These are phyloP conservation scores for Fundulus diaphanus DNA, from an alignment of 2,797 vertebrate genomes.

Conservation along the genomic window DNA sequence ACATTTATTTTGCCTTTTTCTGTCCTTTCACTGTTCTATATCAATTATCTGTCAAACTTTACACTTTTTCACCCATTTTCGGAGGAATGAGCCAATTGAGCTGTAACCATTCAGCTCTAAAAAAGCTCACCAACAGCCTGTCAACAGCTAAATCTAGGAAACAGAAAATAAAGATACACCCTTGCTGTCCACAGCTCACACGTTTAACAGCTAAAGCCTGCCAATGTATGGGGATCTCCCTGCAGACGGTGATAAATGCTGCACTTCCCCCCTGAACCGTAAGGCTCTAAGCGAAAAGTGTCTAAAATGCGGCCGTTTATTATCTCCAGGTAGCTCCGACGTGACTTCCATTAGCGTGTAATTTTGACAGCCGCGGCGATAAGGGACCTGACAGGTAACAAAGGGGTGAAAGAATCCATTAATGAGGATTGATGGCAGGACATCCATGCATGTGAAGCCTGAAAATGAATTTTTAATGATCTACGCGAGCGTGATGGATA, in stretches of 20 bases:
- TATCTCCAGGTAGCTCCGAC: constrained; percentile 10
- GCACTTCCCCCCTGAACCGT: not conserved
- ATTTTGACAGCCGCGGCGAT: not conserved
- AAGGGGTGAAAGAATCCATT: not conserved
- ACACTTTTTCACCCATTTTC: not conserved
- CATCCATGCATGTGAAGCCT: not conserved
- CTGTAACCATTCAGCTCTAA: no score
- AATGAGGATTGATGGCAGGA: not conserved
- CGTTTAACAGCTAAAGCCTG: not conserved
- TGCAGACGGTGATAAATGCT: not conserved
- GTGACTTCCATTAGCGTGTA: constrained; percentile 7
- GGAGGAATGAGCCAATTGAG: no score
- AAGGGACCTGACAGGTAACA: not conserved
- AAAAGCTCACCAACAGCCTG: no score
- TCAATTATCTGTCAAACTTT: not conserved
- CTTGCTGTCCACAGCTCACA: not conserved
- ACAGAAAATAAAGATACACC: no score
- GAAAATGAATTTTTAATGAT: constrained; percentile 39
- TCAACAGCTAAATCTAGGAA: no score
- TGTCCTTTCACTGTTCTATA: not conserved
- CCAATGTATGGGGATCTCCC: not conserved
- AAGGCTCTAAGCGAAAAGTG: not conserved
- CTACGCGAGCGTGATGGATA: constrained; percentile 15
- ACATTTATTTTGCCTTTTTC: not conserved
- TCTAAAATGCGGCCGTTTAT: constrained; percentile 1